Conservation (phyloP, 2,113 vertebrate species). For the Lepisosteus osseus region DNA sequence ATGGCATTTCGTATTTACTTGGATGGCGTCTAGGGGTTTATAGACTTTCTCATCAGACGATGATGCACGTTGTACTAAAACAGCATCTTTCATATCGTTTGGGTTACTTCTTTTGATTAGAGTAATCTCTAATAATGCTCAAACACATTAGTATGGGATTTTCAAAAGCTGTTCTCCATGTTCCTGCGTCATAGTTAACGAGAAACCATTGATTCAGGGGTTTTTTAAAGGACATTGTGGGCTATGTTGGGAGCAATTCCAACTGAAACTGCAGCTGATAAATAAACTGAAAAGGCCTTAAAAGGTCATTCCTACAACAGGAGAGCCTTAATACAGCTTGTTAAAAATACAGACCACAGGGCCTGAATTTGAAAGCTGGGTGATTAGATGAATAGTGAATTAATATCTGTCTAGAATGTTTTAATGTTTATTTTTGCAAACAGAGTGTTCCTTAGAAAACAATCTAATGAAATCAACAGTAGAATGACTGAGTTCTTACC, state of each 20-base stretch:
- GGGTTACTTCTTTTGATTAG: not conserved
- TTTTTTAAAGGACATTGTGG: conserved; percentile 26
- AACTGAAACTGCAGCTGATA: conserved; percentile 19
- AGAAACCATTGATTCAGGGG: conserved; percentile 44
- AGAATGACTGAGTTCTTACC: too few relatives aligned
- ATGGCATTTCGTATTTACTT: not conserved
- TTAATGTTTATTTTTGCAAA: conserved; percentile 11
- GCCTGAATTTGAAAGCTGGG: conserved; percentile 30
- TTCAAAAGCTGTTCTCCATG: not conserved
- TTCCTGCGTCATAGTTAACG: conserved; percentile 38
- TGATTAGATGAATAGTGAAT: conserved; percentile 31
- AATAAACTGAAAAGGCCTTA: conserved; percentile 15
- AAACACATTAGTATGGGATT: not conserved
- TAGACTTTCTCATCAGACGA: too few relatives aligned
- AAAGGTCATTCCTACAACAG: conserved; percentile 37
- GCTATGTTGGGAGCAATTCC: conserved; percentile 4
- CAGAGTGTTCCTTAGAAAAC: not conserved
- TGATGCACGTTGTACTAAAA: too few relatives aligned
- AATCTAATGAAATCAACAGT: too few relatives aligned
- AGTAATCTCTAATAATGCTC: not conserved
- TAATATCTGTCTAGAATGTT: conserved; percentile 23
- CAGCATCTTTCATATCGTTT: too few relatives aligned
- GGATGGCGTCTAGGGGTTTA: not conserved
- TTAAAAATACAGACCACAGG: conserved; percentile 42
- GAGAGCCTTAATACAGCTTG: conserved; percentile 36